Evolutionary conservation across 2,797 vertebrate genomes (phyloP).

Genomic region (Fratercula arctica): DNA sequence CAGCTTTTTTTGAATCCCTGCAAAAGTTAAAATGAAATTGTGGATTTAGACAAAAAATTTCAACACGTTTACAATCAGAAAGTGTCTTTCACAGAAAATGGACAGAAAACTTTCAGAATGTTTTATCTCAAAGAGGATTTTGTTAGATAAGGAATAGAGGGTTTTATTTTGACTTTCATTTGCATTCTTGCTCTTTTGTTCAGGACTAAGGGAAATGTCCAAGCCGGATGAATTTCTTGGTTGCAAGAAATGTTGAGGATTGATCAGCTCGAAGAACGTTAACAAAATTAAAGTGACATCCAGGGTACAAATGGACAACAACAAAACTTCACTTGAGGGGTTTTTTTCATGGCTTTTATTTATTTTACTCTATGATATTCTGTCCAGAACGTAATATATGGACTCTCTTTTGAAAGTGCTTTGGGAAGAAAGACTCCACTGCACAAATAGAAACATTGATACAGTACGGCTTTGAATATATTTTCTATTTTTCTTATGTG

Average conservation of each 20-base stretch:
- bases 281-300: not conserved
- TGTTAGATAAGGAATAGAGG: not conserved
- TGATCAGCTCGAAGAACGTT: not conserved
- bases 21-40: not conserved
- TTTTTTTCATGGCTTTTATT: not conserved
- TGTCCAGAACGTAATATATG: not conserved
- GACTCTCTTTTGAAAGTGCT: not conserved
- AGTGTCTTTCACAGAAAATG: not conserved
- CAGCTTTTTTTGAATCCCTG: not conserved
- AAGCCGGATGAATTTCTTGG: fast-evolving
- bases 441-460: not conserved
- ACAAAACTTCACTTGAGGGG: not conserved
- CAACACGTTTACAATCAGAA: not conserved
- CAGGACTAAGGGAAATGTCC: not conserved
- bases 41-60: not conserved
- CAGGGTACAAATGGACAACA: not conserved
- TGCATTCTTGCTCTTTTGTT: not conserved
- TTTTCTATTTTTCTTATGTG: not conserved
- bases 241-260: not conserved
- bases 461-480: not conserved
- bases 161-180: not conserved
- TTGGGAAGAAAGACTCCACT: not conserved
- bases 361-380: not conserved
- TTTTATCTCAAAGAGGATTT: not conserved
- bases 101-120: not conserved